Conservation (phyloP, 2,797 vertebrate genomes). For the Clarias pachynema region DNA sequence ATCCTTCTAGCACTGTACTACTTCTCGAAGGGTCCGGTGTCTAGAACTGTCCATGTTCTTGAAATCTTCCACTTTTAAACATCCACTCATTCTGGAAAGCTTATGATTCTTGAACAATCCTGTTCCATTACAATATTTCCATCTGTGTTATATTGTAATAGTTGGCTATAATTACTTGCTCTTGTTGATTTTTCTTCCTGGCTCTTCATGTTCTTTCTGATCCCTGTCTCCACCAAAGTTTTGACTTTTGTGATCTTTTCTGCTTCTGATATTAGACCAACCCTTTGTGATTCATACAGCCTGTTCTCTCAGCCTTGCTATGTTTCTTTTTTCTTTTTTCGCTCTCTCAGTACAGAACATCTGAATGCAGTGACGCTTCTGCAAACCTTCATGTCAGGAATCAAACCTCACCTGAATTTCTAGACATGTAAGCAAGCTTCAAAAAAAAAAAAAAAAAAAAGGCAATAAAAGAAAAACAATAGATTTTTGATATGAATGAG, state of each 20-base stretch:
- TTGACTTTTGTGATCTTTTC: neutral
- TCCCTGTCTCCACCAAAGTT: neutral
- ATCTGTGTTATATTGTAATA: neutral
- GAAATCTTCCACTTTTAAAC: neutral
- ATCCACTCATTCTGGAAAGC: neutral
- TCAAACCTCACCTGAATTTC: neutral
- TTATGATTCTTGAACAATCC: neutral
- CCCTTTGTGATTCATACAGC: neutral
- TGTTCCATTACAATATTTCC: neutral
- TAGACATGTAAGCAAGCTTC: neutral
- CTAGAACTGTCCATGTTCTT: neutral
- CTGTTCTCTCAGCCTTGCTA: neutral
- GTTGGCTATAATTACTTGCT: neutral
- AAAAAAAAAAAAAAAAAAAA: neutral
- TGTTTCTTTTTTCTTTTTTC: neutral
- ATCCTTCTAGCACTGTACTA: neutral
- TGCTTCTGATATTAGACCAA: neutral
- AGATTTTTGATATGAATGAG: neutral
- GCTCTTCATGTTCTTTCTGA: neutral
- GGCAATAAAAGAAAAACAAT: neutral
- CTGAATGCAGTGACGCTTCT: neutral
- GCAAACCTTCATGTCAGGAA: neutral
- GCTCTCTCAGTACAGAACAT: neutral
- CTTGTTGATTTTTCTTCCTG: neutral
- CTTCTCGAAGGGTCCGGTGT: neutral